Base-by-base conservation (phyloP, 2,888 invertebrate species). In the Sthenelais limicola region DNA sequence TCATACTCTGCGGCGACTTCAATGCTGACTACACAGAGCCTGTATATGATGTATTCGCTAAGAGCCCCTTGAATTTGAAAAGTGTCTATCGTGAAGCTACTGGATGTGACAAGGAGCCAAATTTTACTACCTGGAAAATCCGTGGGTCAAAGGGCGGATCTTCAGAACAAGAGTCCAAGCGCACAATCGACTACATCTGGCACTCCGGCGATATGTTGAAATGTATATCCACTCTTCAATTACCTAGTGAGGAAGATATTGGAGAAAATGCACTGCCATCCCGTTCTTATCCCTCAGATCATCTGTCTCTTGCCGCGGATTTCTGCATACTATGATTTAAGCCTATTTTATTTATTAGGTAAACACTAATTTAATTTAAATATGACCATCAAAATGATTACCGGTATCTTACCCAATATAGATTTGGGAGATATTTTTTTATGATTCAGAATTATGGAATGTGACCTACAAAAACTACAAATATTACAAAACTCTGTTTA, bases 81-180 rank as follows among this genome's bases (percentile, higher is more conserved):
- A 88, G 88, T 80, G 85, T 85, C 4, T 89, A 89, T 76, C 82
- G 84, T 3, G 47, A 74, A 33, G 72, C 84, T 21, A 77, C 80
- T 0, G 35, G 70, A n/a, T 73, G 86, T 15, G 88, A 89, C 12
- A 18, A 3, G 24, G 93, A 94, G 81, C 93, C 93, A 0, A 89
- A 90, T 0, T 94, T 92, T 83, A 94, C 93, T 0, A 93, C 93
- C 0, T 93, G 93, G 93, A 93, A 93, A 84, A 87, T 90, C 35
- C 89, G 93, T 0, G 92, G 92, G 73, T 91, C 77, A 15, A 21
- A 21, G 0, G 48, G 71, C 7, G 81, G 79, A 1, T 18, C 32
- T 15, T 72, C 74, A 7, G 58, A 92, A 79, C 91, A 92, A 5
- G 93, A 93, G 86, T 90, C 91, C 51, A 92, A 92, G 77, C 92